phyloP scores from a whole-genome alignment of 1,140 invertebrate genomes.

The Oryctes rhinoceros region DNA sequence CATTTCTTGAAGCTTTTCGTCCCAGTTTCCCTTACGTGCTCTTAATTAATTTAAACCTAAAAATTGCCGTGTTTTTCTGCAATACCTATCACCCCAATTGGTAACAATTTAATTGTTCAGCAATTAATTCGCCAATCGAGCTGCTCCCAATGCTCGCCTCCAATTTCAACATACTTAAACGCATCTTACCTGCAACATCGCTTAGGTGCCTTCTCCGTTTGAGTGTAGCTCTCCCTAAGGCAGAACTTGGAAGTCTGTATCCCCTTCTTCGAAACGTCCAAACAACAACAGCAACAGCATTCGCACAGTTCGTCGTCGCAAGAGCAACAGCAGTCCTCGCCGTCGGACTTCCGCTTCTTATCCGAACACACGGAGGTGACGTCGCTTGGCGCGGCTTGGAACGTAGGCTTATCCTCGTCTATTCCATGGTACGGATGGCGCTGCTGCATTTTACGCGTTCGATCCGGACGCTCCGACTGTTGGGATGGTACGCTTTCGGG shows the following conservation, averaged over 20 bases:
- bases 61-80: too few species aligned
- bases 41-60: too few species aligned
- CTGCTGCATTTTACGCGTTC: not conserved
- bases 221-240: conserved; percentile 13
- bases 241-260: conserved; percentile 20
- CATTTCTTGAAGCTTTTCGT: too few species aligned
- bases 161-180: too few species aligned
- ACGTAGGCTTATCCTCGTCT: too few species aligned
- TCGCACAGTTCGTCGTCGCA: conserved; percentile 5
- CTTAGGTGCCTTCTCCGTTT: not conserved
- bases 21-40: too few species aligned
- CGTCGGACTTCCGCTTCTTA: not conserved
- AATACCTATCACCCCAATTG: too few species aligned
- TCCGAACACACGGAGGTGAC: not conserved
- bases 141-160: too few species aligned
- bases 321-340: conserved; percentile 16
- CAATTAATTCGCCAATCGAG: too few species aligned
- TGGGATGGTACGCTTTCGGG: not conserved
- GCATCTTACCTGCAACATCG: conserved; percentile 19
- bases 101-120: too few species aligned
- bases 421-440: too few species aligned
- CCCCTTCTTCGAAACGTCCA: not conserved
- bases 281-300: not conserved
- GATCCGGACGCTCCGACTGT: not conserved
- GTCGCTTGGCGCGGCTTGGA: not conserved